Evolutionary conservation across 1,140 invertebrate species (phyloP).

Genomic region (Parasteatoda tepidariorum): DNA sequence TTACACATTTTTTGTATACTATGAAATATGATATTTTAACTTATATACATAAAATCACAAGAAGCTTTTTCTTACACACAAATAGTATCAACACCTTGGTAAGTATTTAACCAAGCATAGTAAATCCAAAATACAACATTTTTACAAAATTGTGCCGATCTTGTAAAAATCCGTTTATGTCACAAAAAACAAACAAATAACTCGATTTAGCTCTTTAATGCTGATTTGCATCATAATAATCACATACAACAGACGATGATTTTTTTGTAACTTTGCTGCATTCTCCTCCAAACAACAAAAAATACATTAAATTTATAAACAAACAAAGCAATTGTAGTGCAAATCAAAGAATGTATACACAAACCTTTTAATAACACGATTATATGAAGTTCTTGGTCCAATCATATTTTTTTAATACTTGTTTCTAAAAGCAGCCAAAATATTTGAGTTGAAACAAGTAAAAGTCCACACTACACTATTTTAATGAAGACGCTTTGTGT

Average conservation of each 20-base stretch:
- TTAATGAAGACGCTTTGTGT: constrained; percentile 12
- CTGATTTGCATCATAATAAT: too few species aligned
- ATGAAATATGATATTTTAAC: neutral
- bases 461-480: constrained; percentile 8
- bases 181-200: neutral
- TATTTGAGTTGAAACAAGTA: neutral
- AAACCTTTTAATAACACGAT: neutral
- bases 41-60: neutral
- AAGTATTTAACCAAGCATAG: neutral
- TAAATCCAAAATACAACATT: neutral
- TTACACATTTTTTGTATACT: too few species aligned
- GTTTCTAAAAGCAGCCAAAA: neutral
- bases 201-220: too few species aligned
- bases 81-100: neutral
- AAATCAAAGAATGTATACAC: too few species aligned
- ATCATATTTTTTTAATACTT: neutral
- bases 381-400: neutral
- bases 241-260: too few species aligned
- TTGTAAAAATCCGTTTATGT: neutral
- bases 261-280: too few species aligned
- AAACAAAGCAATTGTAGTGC: too few species aligned
- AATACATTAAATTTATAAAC: too few species aligned
- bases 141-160: neutral
- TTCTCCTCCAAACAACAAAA: too few species aligned
- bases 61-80: neutral